Evolutionary conservation across 2,888 invertebrate species (phyloP), one percentile per base, ranked within the genome.

Genomic region (Cenopis cana): DNA sequence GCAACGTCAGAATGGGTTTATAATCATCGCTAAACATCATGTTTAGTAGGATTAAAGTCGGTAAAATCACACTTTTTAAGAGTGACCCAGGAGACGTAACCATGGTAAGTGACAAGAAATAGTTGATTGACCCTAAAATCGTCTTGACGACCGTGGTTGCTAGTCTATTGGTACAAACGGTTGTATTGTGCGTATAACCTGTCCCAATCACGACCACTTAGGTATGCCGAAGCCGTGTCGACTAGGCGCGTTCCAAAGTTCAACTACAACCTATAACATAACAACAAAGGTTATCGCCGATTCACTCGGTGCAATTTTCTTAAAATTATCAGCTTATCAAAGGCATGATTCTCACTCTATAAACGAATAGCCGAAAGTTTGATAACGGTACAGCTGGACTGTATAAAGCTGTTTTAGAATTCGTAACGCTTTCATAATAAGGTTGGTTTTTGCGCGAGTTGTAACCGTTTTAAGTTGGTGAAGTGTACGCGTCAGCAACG

Each of bases 281-380:
- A n/a, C 52, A 8, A 56, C 52, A 69, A 59, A 64, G 69, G 69
- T 69, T 69, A 61, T 62, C 68, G 14, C 24, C 57, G 57, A 59
- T 59, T 29, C 62, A 46, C 36, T n/a, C 61, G 17, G 61, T 65
- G 64, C 69, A 69, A 59, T 69, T 65, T 55, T 65, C 41, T 11
- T 52, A 29, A 59, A 57, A 65, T 57, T 57, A 59, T 65, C 56
- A 46, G 52, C 52, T 70, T 70, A 70, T 70, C 70, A 66, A 41
- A 33, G 24, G 70, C 70, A 70, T 70, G 70, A 70, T 70, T 65
- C 70, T 66, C 70, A 66, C 65, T 69, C 68, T 50, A 46, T 54
- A 57, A 20, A 29, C 11, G 17, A 52, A 57, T 61, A 61, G 60
- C 60, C 65, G 70, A 70, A 65, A 70, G n/a, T 36, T 65, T 70